Percentiles rank a stretch among this genome's conserved stretches.
Evolutionary conservation across 1,140 invertebrate genomes (phyloP).

Genomic region (Zophobas atratus): DNA sequence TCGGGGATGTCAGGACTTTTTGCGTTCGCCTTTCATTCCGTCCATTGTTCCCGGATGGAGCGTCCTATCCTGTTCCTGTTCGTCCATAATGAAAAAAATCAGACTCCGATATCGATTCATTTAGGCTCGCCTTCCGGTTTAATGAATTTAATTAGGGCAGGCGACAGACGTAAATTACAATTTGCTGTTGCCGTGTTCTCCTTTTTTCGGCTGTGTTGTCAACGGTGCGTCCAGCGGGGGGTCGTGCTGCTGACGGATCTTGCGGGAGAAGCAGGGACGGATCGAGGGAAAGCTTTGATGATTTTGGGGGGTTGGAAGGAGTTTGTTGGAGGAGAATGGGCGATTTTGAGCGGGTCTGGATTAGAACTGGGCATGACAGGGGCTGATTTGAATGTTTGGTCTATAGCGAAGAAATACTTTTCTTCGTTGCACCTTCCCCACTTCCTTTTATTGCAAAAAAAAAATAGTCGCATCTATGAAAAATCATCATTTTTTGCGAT

Average conservation of each 20-base stretch:
- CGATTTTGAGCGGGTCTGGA: too few relatives aligned
- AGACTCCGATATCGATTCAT: constrained; percentile 41
- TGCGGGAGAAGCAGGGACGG: constrained; percentile 16
- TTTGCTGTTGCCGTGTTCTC: not conserved
- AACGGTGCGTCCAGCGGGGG: constrained; percentile 7
- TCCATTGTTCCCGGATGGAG: constrained; percentile 41
- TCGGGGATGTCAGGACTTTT: constrained; percentile 57
- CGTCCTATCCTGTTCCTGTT: constrained; percentile 35
- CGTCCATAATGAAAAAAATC: constrained; percentile 46
- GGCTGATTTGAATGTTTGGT: too few relatives aligned
- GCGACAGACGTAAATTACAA: constrained; percentile 34
- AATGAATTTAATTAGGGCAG: constrained; percentile 45
- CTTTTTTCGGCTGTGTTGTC: constrained; percentile 15
- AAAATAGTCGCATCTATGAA: too few relatives aligned
- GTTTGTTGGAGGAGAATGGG: too few relatives aligned
- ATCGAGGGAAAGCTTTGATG: not conserved
- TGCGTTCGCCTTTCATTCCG: constrained; percentile 50
- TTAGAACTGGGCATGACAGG: too few relatives aligned
- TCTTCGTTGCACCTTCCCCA: too few relatives aligned
- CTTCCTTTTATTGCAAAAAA: too few relatives aligned
- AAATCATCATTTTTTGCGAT: too few relatives aligned
- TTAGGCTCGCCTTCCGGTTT: constrained; percentile 38
- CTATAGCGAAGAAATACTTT: too few relatives aligned
- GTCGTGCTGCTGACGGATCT: constrained; percentile 4
- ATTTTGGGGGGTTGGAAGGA: not conserved